Conservation (phyloP, 2,888 invertebrate species). For the Strigamia crassipes region DNA sequence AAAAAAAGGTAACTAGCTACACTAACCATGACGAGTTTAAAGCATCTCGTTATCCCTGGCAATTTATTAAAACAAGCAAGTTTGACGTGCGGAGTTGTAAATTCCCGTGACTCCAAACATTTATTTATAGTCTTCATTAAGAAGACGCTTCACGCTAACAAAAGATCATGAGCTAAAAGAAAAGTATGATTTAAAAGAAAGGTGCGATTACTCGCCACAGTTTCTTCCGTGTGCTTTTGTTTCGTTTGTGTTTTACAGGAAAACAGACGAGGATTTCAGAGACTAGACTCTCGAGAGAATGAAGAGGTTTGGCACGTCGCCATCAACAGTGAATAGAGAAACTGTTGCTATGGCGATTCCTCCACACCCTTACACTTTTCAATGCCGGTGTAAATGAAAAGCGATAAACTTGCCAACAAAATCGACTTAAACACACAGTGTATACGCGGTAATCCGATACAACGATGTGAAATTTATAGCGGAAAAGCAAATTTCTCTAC, state of each 20-base stretch:
- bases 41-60: neutral
- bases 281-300: neutral
- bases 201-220: neutral
- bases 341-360: slow-evolving; percentile 6
- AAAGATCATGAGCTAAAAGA: neutral
- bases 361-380: neutral
- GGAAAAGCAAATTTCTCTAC: no score
- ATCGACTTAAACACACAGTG: neutral
- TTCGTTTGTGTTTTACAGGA: neutral
- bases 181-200: neutral
- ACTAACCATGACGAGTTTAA: no score
- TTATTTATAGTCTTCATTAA: neutral
- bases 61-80: neutral
- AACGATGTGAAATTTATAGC: no score
- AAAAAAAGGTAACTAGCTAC: no score
- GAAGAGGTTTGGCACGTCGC: neutral
- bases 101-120: neutral
- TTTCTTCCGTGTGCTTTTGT: neutral
- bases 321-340: neutral
- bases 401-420: neutral
- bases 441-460: no score
- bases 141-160: neutral
- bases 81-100: neutral
- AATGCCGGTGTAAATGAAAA: neutral
- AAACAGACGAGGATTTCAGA: neutral